phyloP scores from a whole-genome alignment of 1,140 invertebrate species.

The Listronotus oregonensis region DNA sequence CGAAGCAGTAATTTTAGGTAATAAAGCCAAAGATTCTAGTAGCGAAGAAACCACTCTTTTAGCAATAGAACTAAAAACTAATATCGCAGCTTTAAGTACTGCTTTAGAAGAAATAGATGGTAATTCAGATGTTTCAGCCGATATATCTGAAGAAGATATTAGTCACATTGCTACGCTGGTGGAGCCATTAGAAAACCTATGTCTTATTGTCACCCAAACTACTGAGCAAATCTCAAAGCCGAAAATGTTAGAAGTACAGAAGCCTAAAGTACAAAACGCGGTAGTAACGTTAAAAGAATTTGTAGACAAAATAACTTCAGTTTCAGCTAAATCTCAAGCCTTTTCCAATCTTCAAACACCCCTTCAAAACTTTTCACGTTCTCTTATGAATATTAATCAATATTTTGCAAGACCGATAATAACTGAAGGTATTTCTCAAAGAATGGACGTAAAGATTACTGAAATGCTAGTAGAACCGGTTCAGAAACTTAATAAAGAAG shows the following conservation, averaged over 20 bases:
- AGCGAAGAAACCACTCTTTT: slow-evolving; percentile 11
- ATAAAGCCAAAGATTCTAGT: slow-evolving; percentile 1
- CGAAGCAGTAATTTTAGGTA: slow-evolving; percentile 23
- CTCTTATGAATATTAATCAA: no score
- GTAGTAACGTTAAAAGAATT: slow-evolving; percentile 22
- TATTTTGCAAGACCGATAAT: no score
- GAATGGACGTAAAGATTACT: neutral
- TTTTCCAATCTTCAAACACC: no score
- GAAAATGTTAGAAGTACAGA: slow-evolving; percentile 14
- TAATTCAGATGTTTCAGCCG: neutral
- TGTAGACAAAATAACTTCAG: slow-evolving; percentile 18
- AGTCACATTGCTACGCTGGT: slow-evolving; percentile 16
- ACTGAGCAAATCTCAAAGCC: slow-evolving; percentile 13
- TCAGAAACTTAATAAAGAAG: neutral
- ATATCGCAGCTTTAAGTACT: slow-evolving; percentile 4
- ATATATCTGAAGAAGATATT: slow-evolving; percentile 18
- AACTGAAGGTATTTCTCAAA: no score
- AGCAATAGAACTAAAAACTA: slow-evolving; percentile 10
- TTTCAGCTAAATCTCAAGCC: neutral
- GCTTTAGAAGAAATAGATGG: slow-evolving; percentile 7
- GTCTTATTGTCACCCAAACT: slow-evolving; percentile 13
- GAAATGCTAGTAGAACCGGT: neutral
- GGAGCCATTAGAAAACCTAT: slow-evolving; percentile 26
- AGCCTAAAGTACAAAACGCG: slow-evolving; percentile 25
- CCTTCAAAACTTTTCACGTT: no score